phyloP scores from a whole-genome alignment of 2,888 invertebrate genomes.

The Orchestes rusci region DNA sequence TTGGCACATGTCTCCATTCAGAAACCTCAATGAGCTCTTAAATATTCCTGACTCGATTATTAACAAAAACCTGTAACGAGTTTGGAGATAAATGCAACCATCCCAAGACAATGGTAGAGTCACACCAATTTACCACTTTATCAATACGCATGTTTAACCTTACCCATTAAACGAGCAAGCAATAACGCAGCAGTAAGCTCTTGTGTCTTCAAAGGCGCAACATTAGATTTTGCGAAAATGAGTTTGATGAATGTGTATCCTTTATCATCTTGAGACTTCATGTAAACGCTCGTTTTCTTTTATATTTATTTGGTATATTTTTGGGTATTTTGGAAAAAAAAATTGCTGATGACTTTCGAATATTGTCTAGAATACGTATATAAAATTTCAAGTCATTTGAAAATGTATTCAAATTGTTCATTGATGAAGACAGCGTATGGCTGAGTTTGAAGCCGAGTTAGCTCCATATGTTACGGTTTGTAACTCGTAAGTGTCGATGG shows the following conservation, averaged over 20 bases:
- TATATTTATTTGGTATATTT: background rate
- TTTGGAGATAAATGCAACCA: constrained; percentile 17
- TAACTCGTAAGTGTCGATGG: background rate
- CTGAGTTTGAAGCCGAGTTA: no score
- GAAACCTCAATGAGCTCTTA: constrained; percentile 10
- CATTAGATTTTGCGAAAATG: background rate
- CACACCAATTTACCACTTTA: background rate
- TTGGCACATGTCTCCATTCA: constrained; percentile 20
- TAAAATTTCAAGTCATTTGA: no score
- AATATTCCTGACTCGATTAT: constrained; percentile 11
- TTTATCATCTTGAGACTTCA: background rate
- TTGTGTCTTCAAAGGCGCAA: background rate
- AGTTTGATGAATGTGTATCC: background rate
- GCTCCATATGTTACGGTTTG: no score
- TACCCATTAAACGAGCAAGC: constrained; percentile 4
- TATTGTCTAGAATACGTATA: no score
- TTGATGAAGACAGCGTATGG: no score
- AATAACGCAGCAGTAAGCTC: background rate
- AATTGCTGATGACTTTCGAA: no score
- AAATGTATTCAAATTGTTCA: no score
- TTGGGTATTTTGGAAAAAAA: background rate
- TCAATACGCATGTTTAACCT: constrained; percentile 2
- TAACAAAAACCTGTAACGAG: background rate
- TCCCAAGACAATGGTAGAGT: constrained; percentile 17
- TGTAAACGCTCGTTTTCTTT: background rate